These are phyloP conservation scores for Heliconius nattereri DNA, from an alignment of 1,140 invertebrate genomes.

Conservation along the genomic window DNA sequence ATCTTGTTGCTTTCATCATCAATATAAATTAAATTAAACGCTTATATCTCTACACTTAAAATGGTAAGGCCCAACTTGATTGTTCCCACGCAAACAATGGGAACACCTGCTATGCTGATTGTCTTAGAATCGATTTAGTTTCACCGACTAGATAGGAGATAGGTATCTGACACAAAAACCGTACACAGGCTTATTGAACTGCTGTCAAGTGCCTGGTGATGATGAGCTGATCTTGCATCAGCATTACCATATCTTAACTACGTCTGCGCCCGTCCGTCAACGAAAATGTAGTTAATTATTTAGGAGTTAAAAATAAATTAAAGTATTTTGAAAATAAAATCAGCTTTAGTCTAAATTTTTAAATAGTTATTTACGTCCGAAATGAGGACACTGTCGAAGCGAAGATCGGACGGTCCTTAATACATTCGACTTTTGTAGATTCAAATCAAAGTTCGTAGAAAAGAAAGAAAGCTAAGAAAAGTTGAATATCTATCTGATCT, in stretches of 20 bases:
- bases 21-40: conserved; percentile 15
- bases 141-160: conserved; percentile 50
- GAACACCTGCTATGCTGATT: conserved; percentile 63
- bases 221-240: too few species aligned
- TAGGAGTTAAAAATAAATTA: too few species aligned
- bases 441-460: too few species aligned
- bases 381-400: too few species aligned
- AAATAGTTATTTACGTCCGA: not conserved
- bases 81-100: conserved; percentile 72
- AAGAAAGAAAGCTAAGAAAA: too few species aligned
- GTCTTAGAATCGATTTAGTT: conserved; percentile 69
- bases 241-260: too few species aligned
- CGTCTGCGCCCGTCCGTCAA: too few species aligned
- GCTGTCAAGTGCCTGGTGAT: not conserved
- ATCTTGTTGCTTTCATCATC: not conserved
- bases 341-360: not conserved
- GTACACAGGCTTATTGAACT: conserved; percentile 13
- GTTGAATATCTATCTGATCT: too few species aligned
- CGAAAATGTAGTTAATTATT: too few species aligned
- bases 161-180: conserved; percentile 50
- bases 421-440: too few species aligned
- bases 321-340: too few species aligned
- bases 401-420: too few species aligned
- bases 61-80: conserved; percentile 51
- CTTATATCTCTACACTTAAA: conserved; percentile 56